Base-by-base conservation (phyloP, 2,113 vertebrate species). In the Odontesthes bonariensis region DNA sequence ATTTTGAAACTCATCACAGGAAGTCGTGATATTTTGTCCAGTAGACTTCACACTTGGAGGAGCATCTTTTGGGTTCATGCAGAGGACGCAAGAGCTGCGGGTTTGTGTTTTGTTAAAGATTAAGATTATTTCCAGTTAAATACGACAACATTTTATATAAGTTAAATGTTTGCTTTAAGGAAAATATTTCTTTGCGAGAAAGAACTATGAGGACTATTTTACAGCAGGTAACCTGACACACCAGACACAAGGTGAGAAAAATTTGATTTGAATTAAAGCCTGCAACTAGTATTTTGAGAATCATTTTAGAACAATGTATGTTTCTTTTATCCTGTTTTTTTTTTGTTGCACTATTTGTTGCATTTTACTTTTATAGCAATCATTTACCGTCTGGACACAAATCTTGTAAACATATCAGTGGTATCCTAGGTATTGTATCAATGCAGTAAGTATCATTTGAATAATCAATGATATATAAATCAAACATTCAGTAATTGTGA, bases 1-100 rank as follows among this genome's bases (percentile, higher is more conserved):
- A 87, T 40, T 87, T 65, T 87, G 81, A 84, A 87, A 73, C 6
- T 38, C 54, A 2, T 33, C 40, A 31, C 65, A 70, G 87, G 85
- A 89, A 79, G 51, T 40, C 12, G 2, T 17, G n/a, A 27, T n/a
- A 20, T 27, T 44, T 40, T 33, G 5, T 32, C 32, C 47, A 47
- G 9, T n/a, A 27, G 35, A 8, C 38, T 76, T 63, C 19, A 53
- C 47, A 10, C 0, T 68, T 31, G 11, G 38, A 74, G 54, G 22
- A 19, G 1, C 32, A 78, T 71, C 53, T 87, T 58, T 10, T 71
- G 13, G 23, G 40, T 78, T 56, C 38, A 72, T 64, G 62, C 32
- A 40, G 61, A 78, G 46, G 32, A 62, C 32, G 33, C 53, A 54
- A 59, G n/a, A 49, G 69, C 69, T 79, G 38, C 77, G 75, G 56